Percentiles rank a stretch among this genome's conserved stretches.
Evolutionary conservation across 2,888 invertebrate species (phyloP).

Genomic region (Drosophila paracracens): DNA sequence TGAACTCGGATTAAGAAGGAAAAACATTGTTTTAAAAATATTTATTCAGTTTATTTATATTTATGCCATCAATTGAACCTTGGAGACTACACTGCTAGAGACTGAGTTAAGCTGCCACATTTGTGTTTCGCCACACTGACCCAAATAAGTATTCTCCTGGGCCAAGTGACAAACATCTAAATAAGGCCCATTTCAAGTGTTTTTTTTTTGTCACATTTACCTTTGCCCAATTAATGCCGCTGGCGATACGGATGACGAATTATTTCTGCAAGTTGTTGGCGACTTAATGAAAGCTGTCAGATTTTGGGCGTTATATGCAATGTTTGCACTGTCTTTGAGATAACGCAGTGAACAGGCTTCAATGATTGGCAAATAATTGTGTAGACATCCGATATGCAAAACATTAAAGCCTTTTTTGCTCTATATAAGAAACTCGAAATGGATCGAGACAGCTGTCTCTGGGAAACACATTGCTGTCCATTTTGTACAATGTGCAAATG

Average conservation of each 20-base stretch:
- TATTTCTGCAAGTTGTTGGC: not conserved
- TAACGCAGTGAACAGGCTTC: not conserved
- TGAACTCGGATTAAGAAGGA: not conserved
- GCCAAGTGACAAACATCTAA: not conserved
- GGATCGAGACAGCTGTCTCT: not conserved
- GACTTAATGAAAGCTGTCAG: not conserved
- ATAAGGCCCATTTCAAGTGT: not conserved
- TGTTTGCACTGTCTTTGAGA: not conserved
- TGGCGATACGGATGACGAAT: too few relatives aligned
- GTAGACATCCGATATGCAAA: not conserved
- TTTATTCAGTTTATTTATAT: not conserved
- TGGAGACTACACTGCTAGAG: not conserved
- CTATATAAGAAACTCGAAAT: not conserved
- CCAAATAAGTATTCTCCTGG: conserved; percentile 1
- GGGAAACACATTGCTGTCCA: not conserved
- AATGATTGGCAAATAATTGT: conserved; percentile 1
- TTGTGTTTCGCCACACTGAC: not conserved
- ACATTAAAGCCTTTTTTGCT: not conserved
- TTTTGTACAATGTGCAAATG: not conserved
- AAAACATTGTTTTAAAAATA: not conserved
- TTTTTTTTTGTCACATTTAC: not conserved
- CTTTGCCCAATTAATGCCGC: conserved; percentile 3
- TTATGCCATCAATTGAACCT: not conserved
- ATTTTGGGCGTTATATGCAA: not conserved
- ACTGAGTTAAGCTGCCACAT: not conserved